Conservation (phyloP, 2,888 invertebrate genomes). For the Drosophila setosimentum region DNA sequence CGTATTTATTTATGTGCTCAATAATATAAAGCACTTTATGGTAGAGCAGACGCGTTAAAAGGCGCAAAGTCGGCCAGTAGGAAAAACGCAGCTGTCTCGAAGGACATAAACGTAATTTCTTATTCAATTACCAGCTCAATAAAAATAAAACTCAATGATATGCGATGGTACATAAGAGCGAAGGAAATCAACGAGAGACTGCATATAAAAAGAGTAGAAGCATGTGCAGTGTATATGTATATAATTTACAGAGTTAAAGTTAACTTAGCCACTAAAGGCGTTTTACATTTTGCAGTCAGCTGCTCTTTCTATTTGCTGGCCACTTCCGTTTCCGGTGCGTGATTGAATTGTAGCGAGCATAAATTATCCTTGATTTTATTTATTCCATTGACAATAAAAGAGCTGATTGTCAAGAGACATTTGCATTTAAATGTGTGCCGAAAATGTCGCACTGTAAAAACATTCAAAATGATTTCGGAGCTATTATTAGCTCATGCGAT, state of each 20-base stretch:
- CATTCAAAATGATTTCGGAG: constrained; percentile 39
- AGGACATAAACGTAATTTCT: constrained; percentile 69
- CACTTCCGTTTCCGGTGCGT: constrained; percentile 52
- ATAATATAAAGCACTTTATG: constrained; percentile 59
- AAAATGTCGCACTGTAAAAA: constrained; percentile 12
- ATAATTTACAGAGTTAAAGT: constrained; percentile 38
- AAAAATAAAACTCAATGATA: constrained; percentile 75
- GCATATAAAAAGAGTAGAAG: not conserved
- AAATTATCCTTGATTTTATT: constrained; percentile 69
- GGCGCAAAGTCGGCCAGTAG: constrained; percentile 49
- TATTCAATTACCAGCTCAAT: constrained; percentile 77
- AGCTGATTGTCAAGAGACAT: constrained; percentile 58
- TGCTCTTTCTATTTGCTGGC: constrained; percentile 27
- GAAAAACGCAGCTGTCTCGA: constrained; percentile 27
- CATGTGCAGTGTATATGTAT: constrained; percentile 25
- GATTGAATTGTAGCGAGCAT: constrained; percentile 62
- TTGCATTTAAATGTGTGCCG: constrained; percentile 65
- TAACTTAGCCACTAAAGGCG: constrained; percentile 41
- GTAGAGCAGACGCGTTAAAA: constrained; percentile 47
- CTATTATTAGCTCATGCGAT: constrained; percentile 46
- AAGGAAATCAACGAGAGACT: constrained; percentile 13
- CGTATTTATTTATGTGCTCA: constrained; percentile 54
- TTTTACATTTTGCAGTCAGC: constrained; percentile 39
- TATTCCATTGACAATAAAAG: constrained; percentile 43
- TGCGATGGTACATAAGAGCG: constrained; percentile 61